phyloP scores from a whole-genome alignment of 2,888 invertebrate species.

The Thecophora atra region DNA sequence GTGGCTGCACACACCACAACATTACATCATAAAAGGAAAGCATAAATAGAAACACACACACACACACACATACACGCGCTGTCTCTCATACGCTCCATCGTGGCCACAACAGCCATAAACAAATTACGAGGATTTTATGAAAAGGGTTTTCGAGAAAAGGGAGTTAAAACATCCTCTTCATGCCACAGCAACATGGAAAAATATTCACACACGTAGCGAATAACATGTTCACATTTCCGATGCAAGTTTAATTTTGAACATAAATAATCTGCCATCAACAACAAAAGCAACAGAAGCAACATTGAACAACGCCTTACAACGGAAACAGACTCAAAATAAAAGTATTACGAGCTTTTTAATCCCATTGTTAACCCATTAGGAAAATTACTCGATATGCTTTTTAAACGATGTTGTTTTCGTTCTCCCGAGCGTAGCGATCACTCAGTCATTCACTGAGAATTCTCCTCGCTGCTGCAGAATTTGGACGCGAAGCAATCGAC shows the following conservation, averaged over 20 bases:
- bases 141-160: background rate
- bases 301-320: background rate
- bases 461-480: too few relatives aligned
- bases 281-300: slow-evolving; percentile 7
- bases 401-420: too few relatives aligned
- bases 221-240: slow-evolving; percentile 5
- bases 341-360: too few relatives aligned
- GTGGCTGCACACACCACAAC: background rate
- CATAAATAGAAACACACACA: slow-evolving; percentile 7
- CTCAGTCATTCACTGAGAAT: too few relatives aligned
- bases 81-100: background rate
- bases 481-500: too few relatives aligned
- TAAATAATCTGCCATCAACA: slow-evolving; percentile 3
- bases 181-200: too few relatives aligned
- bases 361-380: too few relatives aligned
- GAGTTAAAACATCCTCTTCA: too few relatives aligned
- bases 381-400: too few relatives aligned
- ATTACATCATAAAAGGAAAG: slow-evolving; percentile 20
- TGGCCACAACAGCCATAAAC: background rate
- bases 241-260: slow-evolving; percentile 27
- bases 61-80: background rate
- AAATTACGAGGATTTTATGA: slow-evolving; percentile 29
- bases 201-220: background rate
- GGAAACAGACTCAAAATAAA: too few relatives aligned
- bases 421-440: too few relatives aligned